Evolutionary conservation across 2,113 vertebrate species (phyloP).

Genomic region (Hiodon tergisus): DNA sequence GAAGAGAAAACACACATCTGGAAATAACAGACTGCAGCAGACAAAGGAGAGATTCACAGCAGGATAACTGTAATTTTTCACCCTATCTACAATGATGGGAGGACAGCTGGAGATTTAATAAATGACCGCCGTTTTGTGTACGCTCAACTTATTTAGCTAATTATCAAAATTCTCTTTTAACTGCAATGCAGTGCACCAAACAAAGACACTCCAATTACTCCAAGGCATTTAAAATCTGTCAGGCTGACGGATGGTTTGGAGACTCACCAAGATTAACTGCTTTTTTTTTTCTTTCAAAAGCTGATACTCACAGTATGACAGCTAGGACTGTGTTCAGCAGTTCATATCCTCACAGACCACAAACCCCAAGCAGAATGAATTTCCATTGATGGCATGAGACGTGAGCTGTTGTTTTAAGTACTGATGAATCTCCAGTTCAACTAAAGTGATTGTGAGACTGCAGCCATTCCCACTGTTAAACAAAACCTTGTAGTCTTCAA

Average conservation of each 20-base stretch:
- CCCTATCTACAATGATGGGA: conserved; percentile 34
- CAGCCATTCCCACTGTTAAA: too few species aligned
- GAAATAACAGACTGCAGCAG: conserved; percentile 39
- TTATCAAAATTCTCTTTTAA: conserved; percentile 16
- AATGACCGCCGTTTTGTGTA: conserved; percentile 40
- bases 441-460: too few species aligned
- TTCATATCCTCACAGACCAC: not conserved
- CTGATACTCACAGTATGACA: not conserved
- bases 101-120: conserved; percentile 50
- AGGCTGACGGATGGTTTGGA: not conserved
- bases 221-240: not conserved
- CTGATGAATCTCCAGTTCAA: too few species aligned
- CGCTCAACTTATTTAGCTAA: conserved; percentile 20
- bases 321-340: not conserved
- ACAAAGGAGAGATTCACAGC: conserved; percentile 14
- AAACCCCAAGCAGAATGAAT: too few species aligned
- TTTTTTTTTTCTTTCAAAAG: not conserved
- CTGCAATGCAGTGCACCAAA: conserved; percentile 1
- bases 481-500: too few species aligned
- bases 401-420: too few species aligned
- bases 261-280: not conserved
- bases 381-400: too few species aligned
- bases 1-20: conserved; percentile 45
- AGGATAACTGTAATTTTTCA: conserved; percentile 41
- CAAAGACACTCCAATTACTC: not conserved